Conservation (phyloP, 2,888 invertebrate species). For the Macropis europaea region DNA sequence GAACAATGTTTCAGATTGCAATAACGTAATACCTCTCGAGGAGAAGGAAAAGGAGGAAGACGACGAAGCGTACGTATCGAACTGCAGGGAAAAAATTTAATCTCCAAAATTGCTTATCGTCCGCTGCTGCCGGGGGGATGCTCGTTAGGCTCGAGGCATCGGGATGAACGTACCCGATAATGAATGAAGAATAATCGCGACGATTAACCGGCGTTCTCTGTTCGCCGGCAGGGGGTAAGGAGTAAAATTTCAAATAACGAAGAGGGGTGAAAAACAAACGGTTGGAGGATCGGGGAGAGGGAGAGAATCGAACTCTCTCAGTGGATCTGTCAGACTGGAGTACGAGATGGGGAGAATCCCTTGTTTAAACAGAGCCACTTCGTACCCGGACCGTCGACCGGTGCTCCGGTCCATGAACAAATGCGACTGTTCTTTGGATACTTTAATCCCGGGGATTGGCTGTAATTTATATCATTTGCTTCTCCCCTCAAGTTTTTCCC, state of each 20-base stretch:
- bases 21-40: slow-evolving; percentile 1
- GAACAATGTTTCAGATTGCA: slow-evolving; percentile 2
- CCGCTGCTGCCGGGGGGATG: too few species aligned
- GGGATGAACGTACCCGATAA: background rate
- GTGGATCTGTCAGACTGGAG: slow-evolving; percentile 37
- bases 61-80: background rate
- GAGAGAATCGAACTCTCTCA: slow-evolving; percentile 43
- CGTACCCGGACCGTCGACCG: slow-evolving; percentile 60
- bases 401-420: slow-evolving; percentile 71
- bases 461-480: slow-evolving; percentile 69
- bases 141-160: too few species aligned
- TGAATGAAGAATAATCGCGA: slow-evolving; percentile 3
- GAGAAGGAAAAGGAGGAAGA: background rate
- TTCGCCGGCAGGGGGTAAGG: background rate
- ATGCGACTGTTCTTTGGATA: slow-evolving; percentile 72
- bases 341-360: slow-evolving; percentile 54
- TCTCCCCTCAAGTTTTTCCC: slow-evolving; percentile 34
- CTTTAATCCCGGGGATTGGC: slow-evolving; percentile 72
- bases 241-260: slow-evolving; percentile 19
- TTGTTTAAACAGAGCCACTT: slow-evolving; percentile 68
- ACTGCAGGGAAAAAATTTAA: slow-evolving; percentile 3
- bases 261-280: background rate
- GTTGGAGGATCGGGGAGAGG: background rate
- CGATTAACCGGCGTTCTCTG: background rate
- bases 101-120: slow-evolving; percentile 15